A percentile compares a stretch with the other conserved stretches of the same genome.
phyloP scores from a whole-genome alignment of 2,113 vertebrate genomes.

The Mormoops blainvillei region DNA sequence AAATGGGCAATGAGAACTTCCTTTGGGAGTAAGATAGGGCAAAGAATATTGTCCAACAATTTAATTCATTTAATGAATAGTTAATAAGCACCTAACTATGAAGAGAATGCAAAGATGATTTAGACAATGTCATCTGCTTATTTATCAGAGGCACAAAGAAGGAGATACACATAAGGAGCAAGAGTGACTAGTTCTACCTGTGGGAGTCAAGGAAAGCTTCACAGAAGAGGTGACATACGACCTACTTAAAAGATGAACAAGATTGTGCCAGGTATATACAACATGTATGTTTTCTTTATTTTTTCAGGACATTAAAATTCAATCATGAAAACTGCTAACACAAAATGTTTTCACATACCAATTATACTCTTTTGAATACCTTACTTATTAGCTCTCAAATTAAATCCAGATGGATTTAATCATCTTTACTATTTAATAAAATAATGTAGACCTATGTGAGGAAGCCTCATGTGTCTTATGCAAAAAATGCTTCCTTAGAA shows the following conservation, averaged over 20 bases:
- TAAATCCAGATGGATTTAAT: slow-evolving; percentile 26
- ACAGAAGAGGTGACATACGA: not conserved
- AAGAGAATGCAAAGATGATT: not conserved
- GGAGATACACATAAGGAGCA: not conserved
- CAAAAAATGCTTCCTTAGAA: slow-evolving; percentile 28
- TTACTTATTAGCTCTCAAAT: slow-evolving; percentile 40
- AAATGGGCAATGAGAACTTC: not conserved
- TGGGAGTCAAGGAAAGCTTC: not conserved
- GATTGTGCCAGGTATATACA: not conserved
- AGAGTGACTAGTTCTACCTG: not conserved
- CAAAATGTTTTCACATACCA: slow-evolving; percentile 26
- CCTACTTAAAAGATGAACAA: slow-evolving; percentile 5
- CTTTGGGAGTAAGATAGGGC: not conserved
- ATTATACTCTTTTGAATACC: slow-evolving; percentile 38
- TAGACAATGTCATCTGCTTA: not conserved
- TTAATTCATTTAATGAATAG: not conserved
- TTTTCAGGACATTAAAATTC: slow-evolving; percentile 41
- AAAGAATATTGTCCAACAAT: not conserved
- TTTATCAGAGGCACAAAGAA: not conserved
- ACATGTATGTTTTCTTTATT: not conserved
- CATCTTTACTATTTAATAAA: slow-evolving; percentile 35
- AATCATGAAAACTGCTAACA: slow-evolving; percentile 8
- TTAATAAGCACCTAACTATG: not conserved
- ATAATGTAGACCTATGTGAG: slow-evolving; percentile 1
- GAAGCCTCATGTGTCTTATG: not conserved